These are phyloP conservation scores for Bombus waltoni DNA, from an alignment of 1,140 invertebrate genomes.

Conservation along the genomic window DNA sequence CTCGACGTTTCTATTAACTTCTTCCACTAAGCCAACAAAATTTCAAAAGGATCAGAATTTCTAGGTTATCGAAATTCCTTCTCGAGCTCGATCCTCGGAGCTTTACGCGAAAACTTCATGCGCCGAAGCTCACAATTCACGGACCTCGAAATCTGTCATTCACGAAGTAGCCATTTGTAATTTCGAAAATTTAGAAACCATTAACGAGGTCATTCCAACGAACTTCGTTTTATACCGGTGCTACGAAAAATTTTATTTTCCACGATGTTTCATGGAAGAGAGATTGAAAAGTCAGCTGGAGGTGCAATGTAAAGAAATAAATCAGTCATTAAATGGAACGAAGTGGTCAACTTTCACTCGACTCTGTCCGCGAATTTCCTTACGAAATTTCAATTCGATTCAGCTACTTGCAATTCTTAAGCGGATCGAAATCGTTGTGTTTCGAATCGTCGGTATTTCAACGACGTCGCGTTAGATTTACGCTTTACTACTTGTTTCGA, in stretches of 20 bases:
- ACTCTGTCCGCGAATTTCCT: no score
- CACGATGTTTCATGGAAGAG: not conserved
- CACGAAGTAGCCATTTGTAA: not conserved
- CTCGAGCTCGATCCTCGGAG: not conserved
- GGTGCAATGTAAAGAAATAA: no score
- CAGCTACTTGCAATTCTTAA: slow-evolving; percentile 19
- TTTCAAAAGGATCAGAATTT: slow-evolving; percentile 1
- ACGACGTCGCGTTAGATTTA: not conserved
- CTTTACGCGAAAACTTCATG: not conserved
- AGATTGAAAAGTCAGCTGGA: not conserved
- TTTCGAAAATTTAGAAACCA: not conserved
- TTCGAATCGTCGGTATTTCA: not conserved
- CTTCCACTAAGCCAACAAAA: not conserved
- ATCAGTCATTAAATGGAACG: slow-evolving; percentile 19
- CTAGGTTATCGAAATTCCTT: not conserved
- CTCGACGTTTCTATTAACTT: not conserved
- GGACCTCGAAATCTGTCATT: no score
- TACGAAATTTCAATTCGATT: slow-evolving; percentile 23
- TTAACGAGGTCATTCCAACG: not conserved
- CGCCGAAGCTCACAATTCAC: not conserved
- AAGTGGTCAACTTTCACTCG: not conserved
- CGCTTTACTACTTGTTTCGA: not conserved
- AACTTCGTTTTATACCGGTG: not conserved
- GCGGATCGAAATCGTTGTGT: not conserved
- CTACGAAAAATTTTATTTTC: not conserved